Evolutionary conservation across 2,113 vertebrate genomes (phyloP), one percentile per base, ranked within the genome.

Genomic region (Myotis yumanensis): DNA sequence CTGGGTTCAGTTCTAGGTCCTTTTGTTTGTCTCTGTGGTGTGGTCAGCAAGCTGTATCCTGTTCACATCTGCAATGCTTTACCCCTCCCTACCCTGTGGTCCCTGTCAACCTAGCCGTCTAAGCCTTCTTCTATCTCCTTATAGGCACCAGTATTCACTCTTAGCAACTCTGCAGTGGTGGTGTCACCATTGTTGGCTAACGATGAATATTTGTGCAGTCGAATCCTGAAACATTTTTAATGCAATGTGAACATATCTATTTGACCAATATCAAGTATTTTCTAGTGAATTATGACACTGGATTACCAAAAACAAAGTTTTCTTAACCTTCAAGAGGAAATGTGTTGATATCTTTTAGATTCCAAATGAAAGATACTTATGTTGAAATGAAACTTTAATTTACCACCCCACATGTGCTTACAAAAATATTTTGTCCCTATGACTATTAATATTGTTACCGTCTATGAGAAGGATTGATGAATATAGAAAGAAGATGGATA

Each of bases 181-280:
- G 95, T 32, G 92, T 92, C 86, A 85, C 48, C 72, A 85, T 96
- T 93, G 48, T 77, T 95, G 89, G 83, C 73, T 95, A 96, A 93
- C 94, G 90, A 75, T 89, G 52, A 93, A 76, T 86, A 91, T 90
- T 91, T 95, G 89, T 79, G 81, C 68, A 95, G 90, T 52, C 1
- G 5, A 96, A 97, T 88, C 57, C 92, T 94, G 2, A 0, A 80
- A 11, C 28, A 84, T 87, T 80, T 85, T 91, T 68, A 7, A 7
- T 12, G 0, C 0, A 8, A 57, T 54, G 30, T 0, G 0, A 79
- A 95, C 84, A 35, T 92, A 40, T 89, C 69, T 64, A 85, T 86
- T 46, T 90, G 84, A 69, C 91, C 32, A 94, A 40, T 35, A 83
- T 68, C 77, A 51, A 86, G 37, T 0, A 7, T 94, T 97, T 93